Conservation (phyloP, 2,888 invertebrate species). For the Cynaeus angustus region DNA sequence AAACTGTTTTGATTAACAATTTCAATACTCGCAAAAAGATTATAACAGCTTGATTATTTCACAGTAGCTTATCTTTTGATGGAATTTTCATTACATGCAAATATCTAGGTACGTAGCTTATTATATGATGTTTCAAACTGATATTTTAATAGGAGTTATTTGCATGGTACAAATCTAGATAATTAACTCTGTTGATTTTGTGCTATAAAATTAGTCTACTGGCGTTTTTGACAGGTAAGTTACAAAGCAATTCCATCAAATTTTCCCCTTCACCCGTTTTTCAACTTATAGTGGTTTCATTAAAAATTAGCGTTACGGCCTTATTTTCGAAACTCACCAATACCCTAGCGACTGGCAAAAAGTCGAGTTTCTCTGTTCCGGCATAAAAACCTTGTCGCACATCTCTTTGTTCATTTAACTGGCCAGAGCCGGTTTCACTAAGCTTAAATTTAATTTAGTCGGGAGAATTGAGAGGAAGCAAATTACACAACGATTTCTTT, state of each 20-base stretch:
- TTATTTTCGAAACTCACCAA: slow-evolving; percentile 2
- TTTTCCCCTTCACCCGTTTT: too few relatives aligned
- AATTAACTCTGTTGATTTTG: too few relatives aligned
- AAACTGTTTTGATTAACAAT: too few relatives aligned
- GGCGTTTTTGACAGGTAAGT: not conserved
- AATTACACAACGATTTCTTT: slow-evolving; percentile 29
- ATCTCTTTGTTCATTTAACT: slow-evolving; percentile 29
- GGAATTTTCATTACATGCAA: too few relatives aligned
- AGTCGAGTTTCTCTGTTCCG: slow-evolving; percentile 9
- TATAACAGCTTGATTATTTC: too few relatives aligned
- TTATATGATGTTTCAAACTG: too few relatives aligned
- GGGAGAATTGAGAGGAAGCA: slow-evolving; percentile 20
- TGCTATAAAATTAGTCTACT: too few relatives aligned
- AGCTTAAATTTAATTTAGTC: slow-evolving; percentile 25
- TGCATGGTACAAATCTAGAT: too few relatives aligned
- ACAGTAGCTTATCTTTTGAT: too few relatives aligned
- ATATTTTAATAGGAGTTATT: too few relatives aligned
- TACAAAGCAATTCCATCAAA: not conserved
- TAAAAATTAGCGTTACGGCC: slow-evolving; percentile 11
- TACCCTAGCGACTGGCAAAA: slow-evolving; percentile 18
- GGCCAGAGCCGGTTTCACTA: slow-evolving; percentile 31
- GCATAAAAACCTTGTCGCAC: slow-evolving; percentile 27
- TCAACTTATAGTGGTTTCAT: not conserved
- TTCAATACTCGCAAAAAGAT: too few relatives aligned
- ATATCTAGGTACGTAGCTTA: too few relatives aligned